A percentile compares a stretch with the other conserved stretches of the same genome.
phyloP scores from a whole-genome alignment of 2,113 vertebrate genomes.

The Corythornis vintsioides region DNA sequence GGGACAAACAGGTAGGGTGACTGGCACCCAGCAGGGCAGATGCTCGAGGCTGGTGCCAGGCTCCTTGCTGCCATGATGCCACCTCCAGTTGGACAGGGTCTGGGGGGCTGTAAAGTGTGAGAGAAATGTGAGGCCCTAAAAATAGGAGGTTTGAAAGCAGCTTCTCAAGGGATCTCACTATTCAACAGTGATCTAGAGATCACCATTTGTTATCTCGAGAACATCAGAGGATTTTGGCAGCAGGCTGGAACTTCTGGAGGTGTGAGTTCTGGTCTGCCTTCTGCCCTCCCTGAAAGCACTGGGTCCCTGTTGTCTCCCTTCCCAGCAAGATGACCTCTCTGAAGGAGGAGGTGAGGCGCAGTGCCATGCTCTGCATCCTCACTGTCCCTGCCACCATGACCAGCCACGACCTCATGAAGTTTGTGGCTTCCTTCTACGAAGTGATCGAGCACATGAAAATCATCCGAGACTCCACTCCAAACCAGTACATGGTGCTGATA shows the following conservation, averaged over 20 bases:
- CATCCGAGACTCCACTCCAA: constrained; percentile 95
- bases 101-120: not conserved
- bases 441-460: constrained; percentile 99
- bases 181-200: not conserved
- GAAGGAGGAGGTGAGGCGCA: constrained; percentile 89
- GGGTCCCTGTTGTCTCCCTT: constrained; percentile 51
- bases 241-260: not conserved
- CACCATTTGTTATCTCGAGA: too few relatives aligned
- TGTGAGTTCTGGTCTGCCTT: not conserved
- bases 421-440: constrained; percentile 94
- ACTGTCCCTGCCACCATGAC: constrained; percentile 96
- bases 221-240: not conserved
- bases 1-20: constrained; percentile 39
- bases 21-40: not conserved
- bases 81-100: not conserved
- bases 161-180: not conserved
- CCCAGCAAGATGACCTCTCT: constrained; percentile 97
- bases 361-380: constrained; percentile 96
- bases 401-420: constrained; percentile 98
- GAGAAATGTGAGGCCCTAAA: rapidly evolving
- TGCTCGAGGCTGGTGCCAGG: not conserved
- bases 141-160: not conserved
- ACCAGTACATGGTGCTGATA: constrained; percentile 98
- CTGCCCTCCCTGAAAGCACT: not conserved
- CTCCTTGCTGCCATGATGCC: not conserved